Base-by-base conservation (phyloP, 30 jellyfish, hydroid and myxozoan species). In the Hydractinia echinata region DNA sequence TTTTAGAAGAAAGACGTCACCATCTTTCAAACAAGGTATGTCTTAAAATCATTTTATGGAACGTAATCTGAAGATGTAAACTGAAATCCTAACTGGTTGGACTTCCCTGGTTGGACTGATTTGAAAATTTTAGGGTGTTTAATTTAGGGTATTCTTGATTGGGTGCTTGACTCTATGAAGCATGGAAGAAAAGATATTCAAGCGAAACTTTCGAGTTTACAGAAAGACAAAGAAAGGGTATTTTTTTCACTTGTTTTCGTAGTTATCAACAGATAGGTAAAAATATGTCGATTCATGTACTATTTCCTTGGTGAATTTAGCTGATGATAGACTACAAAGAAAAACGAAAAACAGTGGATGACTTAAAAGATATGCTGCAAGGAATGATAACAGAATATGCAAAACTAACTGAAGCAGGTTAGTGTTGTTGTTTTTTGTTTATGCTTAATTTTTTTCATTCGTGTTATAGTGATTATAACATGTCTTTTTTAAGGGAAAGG, bases 101-200 rank as follows among this genome's bases (percentile, higher is more conserved):
- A 30, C 44, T 30, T 30, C 4, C 9, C 7, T 39, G 64, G 9
- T 39, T 10, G 55, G 7, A 7, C 50, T 72, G 10, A 7, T n/a
- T 39, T 5, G 4, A 39, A 72, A 72, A 68, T 11, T 20, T 20
- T 13, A 18, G 0, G 64, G 7, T 52, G 10, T 67, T 39, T 30
- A 30, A 30, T 30, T 30, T 16, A 82, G 89, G 98, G 98, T 4
- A 86, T 92, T 13, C 83, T 92, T 8, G 98, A 92, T 53, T 86
- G 95, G 95, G 98, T 92, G 11, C 83, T 87, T 5, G 97, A 92
- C 55, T 86, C 98, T 66, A 83, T 83, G 95, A 92, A 86, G 76
- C 79, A 83, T 62, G 98, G 82, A 54, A 87, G 96, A 55, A 92
- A 86, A 76, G 96, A 92, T 78, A 82, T 92, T 50, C 98, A 86